Evolutionary conservation across 1,140 invertebrate genomes (phyloP).

Genomic region (Penaeus japonicus): DNA sequence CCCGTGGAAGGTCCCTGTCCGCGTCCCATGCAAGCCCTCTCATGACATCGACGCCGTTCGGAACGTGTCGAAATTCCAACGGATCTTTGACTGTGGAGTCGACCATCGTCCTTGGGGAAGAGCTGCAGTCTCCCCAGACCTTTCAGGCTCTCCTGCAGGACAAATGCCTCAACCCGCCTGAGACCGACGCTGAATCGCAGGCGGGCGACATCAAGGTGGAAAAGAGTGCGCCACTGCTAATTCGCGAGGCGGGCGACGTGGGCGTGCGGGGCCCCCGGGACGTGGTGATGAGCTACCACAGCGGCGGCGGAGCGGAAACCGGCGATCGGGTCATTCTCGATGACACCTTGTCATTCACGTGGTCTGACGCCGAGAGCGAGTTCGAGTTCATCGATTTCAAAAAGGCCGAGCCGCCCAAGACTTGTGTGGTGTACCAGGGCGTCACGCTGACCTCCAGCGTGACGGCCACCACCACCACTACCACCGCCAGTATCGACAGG

Average conservation of each 20-base stretch:
- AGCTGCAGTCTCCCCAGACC: conserved; percentile 25
- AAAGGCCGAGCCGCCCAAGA: conserved; percentile 43
- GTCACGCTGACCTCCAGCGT: neutral
- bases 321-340: neutral
- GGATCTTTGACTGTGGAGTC: neutral
- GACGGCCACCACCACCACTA: neutral
- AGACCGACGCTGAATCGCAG: neutral
- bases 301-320: neutral
- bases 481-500: neutral
- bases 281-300: neutral
- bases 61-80: neutral
- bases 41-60: neutral
- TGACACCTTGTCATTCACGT: conserved; percentile 34
- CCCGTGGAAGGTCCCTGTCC: conserved; percentile 9
- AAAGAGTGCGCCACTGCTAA: neutral
- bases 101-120: neutral
- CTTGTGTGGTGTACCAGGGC: conserved; percentile 45
- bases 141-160: conserved; percentile 35
- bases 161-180: conserved; percentile 35
- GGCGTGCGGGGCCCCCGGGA: neutral
- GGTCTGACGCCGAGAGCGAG: conserved; percentile 52
- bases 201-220: neutral
- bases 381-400: conserved; percentile 51
- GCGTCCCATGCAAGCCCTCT: conserved; percentile 21
- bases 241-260: neutral